Base-by-base conservation (phyloP, 2,888 invertebrate species). In the Callyntrura sp. region DNA sequence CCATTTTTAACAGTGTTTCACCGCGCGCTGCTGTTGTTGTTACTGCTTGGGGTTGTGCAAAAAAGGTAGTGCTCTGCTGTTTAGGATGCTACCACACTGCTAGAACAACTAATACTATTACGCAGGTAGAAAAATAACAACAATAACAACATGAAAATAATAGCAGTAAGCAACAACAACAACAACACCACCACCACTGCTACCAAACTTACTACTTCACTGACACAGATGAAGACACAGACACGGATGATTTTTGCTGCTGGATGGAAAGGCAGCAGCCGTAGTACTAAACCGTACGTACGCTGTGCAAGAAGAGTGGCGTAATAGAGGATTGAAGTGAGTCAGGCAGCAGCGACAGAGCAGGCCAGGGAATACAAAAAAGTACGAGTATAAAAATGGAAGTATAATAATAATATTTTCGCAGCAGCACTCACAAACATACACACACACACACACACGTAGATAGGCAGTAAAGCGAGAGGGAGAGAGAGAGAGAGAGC, bases 201-300 rank as follows among this genome's bases (percentile, higher is more conserved):
- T 45, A n/a, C 3, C 35, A 35, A 35, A 35, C 2, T 5, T 73
- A 25, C n/a, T 55, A n/a, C 62, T 81, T 35, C 20, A 62, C 81
- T 81, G 62, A 60, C 62, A 81, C 81, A 62, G n/a, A 62, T 9
- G 62, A 57, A 78, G 78, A 78, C 78, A 78, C 76, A 78, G 55
- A 78, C 23, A 25, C 28, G 55, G 51, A 78, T 25, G 81, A 81
- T 81, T 81, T 81, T 81, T 81, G 81, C 81, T 81, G 81, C 81
- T 81, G 81, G 81, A 60, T 81, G 60, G 81, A 81, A 62, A 62
- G 62, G 20, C 81, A 81, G 81, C 81, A 81, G 62, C 62, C 60
- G 60, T 60, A 81, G 28, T 81, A 62, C 78, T 78, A 78, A 78
- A 78, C 55, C n/a, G 51, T 25, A 35, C n/a, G 51, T 25, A 35